phyloP scores from a whole-genome alignment of 2,113 vertebrate genomes.

The Phylloscopus whistleri region DNA sequence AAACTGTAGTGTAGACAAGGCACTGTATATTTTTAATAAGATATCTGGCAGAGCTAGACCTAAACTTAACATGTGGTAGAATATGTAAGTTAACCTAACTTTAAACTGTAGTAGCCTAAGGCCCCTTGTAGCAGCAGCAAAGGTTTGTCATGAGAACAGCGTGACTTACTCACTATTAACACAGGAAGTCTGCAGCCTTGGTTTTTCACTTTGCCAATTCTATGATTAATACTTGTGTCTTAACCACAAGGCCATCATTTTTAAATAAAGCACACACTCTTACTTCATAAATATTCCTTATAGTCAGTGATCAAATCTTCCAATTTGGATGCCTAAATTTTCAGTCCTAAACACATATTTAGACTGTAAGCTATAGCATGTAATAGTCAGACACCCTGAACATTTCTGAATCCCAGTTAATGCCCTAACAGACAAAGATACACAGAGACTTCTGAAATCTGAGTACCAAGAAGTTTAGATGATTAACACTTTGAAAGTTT shows the following conservation, averaged over 20 bases:
- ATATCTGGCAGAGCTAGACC: slow-evolving; percentile 24
- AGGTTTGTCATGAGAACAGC: slow-evolving; percentile 46
- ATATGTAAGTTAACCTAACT: not conserved
- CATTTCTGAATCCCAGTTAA: not conserved
- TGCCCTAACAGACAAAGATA: not conserved
- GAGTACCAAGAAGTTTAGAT: not conserved
- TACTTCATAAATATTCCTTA: not conserved
- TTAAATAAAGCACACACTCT: not conserved
- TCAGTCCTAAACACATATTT: not conserved
- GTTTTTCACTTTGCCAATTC: slow-evolving; percentile 14
- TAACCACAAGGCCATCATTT: slow-evolving; percentile 2
- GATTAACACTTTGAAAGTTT: not conserved
- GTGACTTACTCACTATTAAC: slow-evolving; percentile 11
- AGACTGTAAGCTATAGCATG: not conserved
- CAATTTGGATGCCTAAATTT: not conserved
- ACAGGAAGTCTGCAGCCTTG: slow-evolving; percentile 20
- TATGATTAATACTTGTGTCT: slow-evolving; percentile 18
- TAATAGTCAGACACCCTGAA: not conserved
- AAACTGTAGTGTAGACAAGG: not conserved
- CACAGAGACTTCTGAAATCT: not conserved
- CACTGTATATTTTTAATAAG: not conserved
- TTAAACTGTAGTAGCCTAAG: slow-evolving; percentile 47
- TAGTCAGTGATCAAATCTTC: not conserved
- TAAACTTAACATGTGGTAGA: slow-evolving; percentile 4
- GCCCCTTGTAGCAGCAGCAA: not conserved